Base-by-base conservation (phyloP, 1,140 invertebrate species). In the Hypothenemus hampei region DNA sequence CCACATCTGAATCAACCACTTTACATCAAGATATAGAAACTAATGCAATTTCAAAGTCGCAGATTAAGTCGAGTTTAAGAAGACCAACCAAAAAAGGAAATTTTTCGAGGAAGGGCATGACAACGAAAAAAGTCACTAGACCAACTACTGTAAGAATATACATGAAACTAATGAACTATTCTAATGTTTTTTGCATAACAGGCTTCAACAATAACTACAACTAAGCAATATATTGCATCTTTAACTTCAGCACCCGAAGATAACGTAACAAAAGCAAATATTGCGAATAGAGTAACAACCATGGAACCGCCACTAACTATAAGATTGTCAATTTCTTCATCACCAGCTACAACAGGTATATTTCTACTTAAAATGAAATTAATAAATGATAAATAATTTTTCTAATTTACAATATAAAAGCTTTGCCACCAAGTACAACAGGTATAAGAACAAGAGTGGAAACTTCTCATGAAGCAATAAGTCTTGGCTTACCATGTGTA, bases 401-500 rank as follows among this genome's bases (percentile, higher is more conserved):
- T 29, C 26, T 7, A 29, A 29, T 29, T 29, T 39, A 16, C 18
- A 16, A 39, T 1, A 4, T 18, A 39, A 16, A 46, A 65, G 59
- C 48, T 46, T 13, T 50, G 10, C 58, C 63, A 15, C 59, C 58
- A 8, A 58, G 59, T 2, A 62, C 65, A 13, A 64, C 60, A 8
- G 57, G 62, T 4, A 63, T 65, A 13, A 50, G 68, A 21, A 68
- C 62, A n/a, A 57, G 82, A 69, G 68, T 75, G 15, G 70, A 78
- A 50, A 65, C 76, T 23, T 67, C 74, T 6, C 67, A 75, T 39
- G 80, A 77, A 8, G 78, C 86, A 1, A 78, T 88, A 10, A 89
- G 86, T 13, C 72, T 94, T 10, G 90, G 91, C 3, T 75, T 87
- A 61, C 63, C 79, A 1, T 93, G 91, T 62, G 69, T 77, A n/a